These are phyloP conservation scores for Acanthornis magna DNA, from an alignment of 2,797 vertebrate species.

Conservation along the genomic window DNA sequence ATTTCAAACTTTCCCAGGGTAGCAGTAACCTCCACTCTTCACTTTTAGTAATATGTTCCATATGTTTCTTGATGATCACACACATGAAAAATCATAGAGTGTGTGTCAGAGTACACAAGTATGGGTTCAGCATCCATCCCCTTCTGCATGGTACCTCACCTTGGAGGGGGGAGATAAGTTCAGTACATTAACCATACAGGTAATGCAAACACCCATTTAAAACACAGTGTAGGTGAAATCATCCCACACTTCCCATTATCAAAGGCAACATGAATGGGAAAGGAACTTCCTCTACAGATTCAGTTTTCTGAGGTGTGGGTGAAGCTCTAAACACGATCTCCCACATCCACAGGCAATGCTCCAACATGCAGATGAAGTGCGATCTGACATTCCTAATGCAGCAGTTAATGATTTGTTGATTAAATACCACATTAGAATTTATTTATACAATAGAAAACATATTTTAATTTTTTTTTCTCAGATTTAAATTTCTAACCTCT, in stretches of 20 bases:
- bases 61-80: conserved; percentile 30
- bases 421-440: conserved; percentile 19
- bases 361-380: conserved; percentile 1
- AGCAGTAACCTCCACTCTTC: conserved; percentile 17
- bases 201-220: conserved; percentile 2
- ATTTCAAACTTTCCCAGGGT: conserved; percentile 33
- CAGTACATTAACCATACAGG: background rate
- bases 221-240: background rate
- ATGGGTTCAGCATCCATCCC: background rate
- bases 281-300: background rate
- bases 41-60: conserved; percentile 16
- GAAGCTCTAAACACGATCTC: conserved; percentile 14
- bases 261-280: background rate
- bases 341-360: background rate
- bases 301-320: background rate
- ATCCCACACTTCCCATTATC: background rate
- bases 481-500: conserved; percentile 1
- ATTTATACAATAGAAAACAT: conserved; percentile 41
- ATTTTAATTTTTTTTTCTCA: conserved; percentile 37
- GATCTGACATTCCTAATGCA: conserved; percentile 18
- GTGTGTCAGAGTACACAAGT: background rate
- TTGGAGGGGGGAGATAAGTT: background rate
- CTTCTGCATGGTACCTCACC: background rate
- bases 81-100: background rate
- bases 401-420: conserved; percentile 43